Evolutionary conservation across 2,113 vertebrate genomes (phyloP), one percentile per base, ranked within the genome.

Genomic region (Porphyrio hochstetteri): DNA sequence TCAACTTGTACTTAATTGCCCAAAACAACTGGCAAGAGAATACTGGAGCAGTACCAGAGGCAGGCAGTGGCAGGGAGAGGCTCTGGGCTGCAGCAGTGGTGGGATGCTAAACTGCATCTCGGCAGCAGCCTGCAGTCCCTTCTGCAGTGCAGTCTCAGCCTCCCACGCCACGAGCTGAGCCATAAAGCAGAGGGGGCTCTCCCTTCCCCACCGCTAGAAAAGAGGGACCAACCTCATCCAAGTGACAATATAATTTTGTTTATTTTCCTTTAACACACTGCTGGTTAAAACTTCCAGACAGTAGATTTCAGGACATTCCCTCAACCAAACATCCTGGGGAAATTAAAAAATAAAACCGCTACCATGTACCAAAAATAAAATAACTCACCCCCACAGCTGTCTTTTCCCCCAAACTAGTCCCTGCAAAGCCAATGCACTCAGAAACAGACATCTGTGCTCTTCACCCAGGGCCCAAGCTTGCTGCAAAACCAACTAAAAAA

Each of bases 161-260:
- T 56, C 80, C 79, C 5, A 7, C 10, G 1, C 0, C 9, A 0
- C 0, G 0, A 55, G 15, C 28, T 0, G 1, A 55, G 15, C 28
- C 4, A 2, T 18, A 25, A 71, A n/a, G 46, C 24, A 10, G 15
- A 78, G 20, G 35, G 72, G 61, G 29, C 12, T 63, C 61, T n/a
- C 29, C 88, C 12, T 6, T 19, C 27, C 42, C 40, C 46, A n/a
- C 7, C 21, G 2, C 31, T 35, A 69, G 76, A 90, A 86, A 93
- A 90, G 60, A 92, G 82, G 60, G 53, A 77, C 88, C 78, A 46
- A 93, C 59, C 70, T 68, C 78, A 70, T 79, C 85, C 85, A 57
- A 94, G 93, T 90, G 93, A 97, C 93, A 97, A 96, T 95, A 96
- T 93, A 97, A 85, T 81, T 86, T 75, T 64, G 63, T 94, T 97